Conservation (phyloP, 1,140 invertebrate genomes). For the Meloidogyne chitwoodi region DNA sequence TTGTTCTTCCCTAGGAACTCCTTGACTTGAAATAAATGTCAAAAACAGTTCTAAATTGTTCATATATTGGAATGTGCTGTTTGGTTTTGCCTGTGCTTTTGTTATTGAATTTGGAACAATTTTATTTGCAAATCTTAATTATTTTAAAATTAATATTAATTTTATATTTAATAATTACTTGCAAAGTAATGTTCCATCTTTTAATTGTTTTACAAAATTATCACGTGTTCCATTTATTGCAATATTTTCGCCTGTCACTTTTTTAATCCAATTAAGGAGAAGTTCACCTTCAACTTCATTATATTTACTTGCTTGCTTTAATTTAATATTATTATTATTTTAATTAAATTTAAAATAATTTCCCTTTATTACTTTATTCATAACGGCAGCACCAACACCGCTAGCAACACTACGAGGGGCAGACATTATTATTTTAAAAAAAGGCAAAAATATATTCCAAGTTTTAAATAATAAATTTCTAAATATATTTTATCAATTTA, state of each 20-base stretch:
- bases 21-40: slow-evolving; percentile 75
- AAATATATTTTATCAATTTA: neutral
- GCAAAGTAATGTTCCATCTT: slow-evolving; percentile 51
- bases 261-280: slow-evolving; percentile 81
- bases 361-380: slow-evolving; percentile 60
- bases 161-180: slow-evolving; percentile 37
- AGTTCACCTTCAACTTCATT: slow-evolving; percentile 83
- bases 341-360: slow-evolving; percentile 9
- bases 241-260: slow-evolving; percentile 72
- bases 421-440: slow-evolving; percentile 33
- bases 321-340: neutral
- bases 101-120: slow-evolving; percentile 74
- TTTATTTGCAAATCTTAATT: slow-evolving; percentile 88
- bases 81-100: slow-evolving; percentile 87
- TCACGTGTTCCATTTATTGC: slow-evolving; percentile 73
- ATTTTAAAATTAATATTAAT: slow-evolving; percentile 62
- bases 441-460: neutral
- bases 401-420: slow-evolving; percentile 57
- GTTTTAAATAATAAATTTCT: neutral
- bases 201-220: slow-evolving; percentile 72
- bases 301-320: slow-evolving; percentile 69
- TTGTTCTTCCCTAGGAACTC: slow-evolving; percentile 85
- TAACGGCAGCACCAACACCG: slow-evolving; percentile 57
- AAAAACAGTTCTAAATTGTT: slow-evolving; percentile 68
- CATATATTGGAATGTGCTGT: slow-evolving; percentile 68